phyloP scores from a whole-genome alignment of 2,797 vertebrate species.

The Hippoglossus hippoglossus region DNA sequence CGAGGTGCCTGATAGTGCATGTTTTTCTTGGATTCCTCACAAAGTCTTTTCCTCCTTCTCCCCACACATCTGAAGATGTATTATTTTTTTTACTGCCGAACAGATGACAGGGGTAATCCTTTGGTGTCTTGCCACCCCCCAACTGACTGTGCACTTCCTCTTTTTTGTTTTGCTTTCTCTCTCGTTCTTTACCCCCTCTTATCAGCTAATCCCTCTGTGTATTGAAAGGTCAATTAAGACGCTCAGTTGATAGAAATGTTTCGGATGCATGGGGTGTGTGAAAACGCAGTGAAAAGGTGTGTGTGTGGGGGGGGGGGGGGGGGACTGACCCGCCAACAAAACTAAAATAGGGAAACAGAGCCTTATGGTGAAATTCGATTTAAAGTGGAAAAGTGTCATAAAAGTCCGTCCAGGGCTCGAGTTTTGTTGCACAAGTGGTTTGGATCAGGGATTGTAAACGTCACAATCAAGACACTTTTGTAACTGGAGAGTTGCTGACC shows the following conservation, averaged over 20 bases:
- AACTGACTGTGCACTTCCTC: constrained; percentile 69
- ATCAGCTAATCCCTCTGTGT: constrained; percentile 64
- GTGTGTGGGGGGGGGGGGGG: constrained; percentile 25
- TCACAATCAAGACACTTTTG: constrained; percentile 48
- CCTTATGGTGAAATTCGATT: constrained; percentile 44
- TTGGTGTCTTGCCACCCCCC: constrained; percentile 65
- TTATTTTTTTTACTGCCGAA: constrained; percentile 65
- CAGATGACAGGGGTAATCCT: constrained; percentile 74
- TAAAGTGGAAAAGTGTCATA: constrained; percentile 37
- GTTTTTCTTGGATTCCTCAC: constrained; percentile 80
- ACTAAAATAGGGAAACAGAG: constrained; percentile 58
- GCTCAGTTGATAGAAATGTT: constrained; percentile 70
- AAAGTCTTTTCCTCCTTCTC: constrained; percentile 67
- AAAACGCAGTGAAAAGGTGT: constrained; percentile 56
- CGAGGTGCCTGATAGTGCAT: constrained; percentile 66
- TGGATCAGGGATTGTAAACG: constrained; percentile 25
- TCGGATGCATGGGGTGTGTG: constrained; percentile 67
- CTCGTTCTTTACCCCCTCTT: constrained; percentile 52
- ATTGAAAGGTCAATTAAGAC: constrained; percentile 74
- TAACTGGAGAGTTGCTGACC: constrained; percentile 45
- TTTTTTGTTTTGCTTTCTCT: constrained; percentile 68
- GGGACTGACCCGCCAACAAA: constrained; percentile 50
- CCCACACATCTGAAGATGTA: constrained; percentile 74
- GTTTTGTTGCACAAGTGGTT: constrained; percentile 56
- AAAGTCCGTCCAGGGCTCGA: constrained; percentile 10